A percentile compares a stretch with the other conserved stretches of the same genome.
phyloP scores from a whole-genome alignment of 2,113 vertebrate species.

The Fulmarus glacialis region DNA sequence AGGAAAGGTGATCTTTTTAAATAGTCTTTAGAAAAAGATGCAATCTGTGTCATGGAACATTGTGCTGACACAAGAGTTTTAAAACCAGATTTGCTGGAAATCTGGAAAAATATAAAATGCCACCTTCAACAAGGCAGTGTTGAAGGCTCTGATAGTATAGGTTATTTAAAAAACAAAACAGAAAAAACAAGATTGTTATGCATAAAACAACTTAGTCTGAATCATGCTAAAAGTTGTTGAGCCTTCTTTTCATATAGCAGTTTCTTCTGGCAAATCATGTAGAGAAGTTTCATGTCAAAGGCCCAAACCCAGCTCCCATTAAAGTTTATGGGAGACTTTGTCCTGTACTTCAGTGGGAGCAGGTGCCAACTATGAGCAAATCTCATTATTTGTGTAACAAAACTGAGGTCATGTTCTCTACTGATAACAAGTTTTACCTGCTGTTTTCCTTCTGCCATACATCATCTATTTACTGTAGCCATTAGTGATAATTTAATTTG shows the following conservation, averaged over 20 bases:
- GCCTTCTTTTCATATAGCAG: slow-evolving; percentile 29
- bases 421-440: slow-evolving; percentile 50
- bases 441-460: slow-evolving; percentile 76
- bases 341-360: background rate
- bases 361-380: slow-evolving; percentile 39
- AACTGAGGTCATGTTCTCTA: slow-evolving; percentile 35
- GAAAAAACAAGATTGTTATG: slow-evolving; percentile 15
- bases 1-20: slow-evolving; percentile 79
- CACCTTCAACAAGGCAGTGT: slow-evolving; percentile 43
- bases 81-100: slow-evolving; percentile 62
- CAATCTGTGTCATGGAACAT: slow-evolving; percentile 61
- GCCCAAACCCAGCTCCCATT: background rate
- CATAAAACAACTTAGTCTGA: slow-evolving; percentile 48
- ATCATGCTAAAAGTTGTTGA: slow-evolving; percentile 48
- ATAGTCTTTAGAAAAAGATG: slow-evolving; percentile 65
- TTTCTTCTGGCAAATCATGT: slow-evolving; percentile 34
- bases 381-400: slow-evolving; percentile 56
- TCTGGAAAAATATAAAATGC: slow-evolving; percentile 51
- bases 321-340: background rate
- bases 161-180: background rate
- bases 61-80: slow-evolving; percentile 54
- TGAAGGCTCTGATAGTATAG: slow-evolving; percentile 31
- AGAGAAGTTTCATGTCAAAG: slow-evolving; percentile 35
- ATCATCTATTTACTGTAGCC: slow-evolving; percentile 61
- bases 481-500: slow-evolving; percentile 48